Evolutionary conservation across 2,797 vertebrate genomes (phyloP), one percentile per base, ranked within the genome.

Genomic region (Hypotaenidia philippensis): DNA sequence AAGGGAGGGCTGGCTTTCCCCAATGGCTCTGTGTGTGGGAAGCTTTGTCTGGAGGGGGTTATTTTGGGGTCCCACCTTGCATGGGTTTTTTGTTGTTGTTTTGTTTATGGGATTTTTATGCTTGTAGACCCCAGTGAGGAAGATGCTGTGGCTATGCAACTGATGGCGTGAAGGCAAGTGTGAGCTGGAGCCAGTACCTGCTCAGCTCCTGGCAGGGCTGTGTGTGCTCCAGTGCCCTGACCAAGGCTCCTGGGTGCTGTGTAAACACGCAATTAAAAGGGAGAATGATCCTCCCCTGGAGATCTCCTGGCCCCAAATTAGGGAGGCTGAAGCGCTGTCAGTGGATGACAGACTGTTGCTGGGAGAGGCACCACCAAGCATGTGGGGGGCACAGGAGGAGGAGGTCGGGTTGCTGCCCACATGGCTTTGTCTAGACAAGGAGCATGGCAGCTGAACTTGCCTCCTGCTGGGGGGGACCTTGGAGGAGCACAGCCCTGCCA

Each of bases 371-470:
- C 71, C 44, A 69, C 27, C 12, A 38, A 53, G 21, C 1, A 1
- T 0, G 5, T 0, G 3, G 59, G 26, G 53, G 63, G 56, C 29
- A 6, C 7, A 3, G 16, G 29, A 17, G 13, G 57, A 56, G 65
- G 32, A 31, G 66, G 44, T 75, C 0, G 0, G 53, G 49, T 26
- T 0, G 4, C 25, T 53, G 32, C 19, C 2, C 0, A 3, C 0
- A 0, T 53, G 36, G 10, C 69, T 94, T 70, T 88, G 65, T 71
- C 83, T 74, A 68, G 89, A 31, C 23, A 6, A 8, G 63, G 36
- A 60, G 50, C 6, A 36, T 20, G 23, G 38, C 21, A 55, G 57
- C 45, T 68, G 36, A 36, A 36, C 22, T 56, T 36, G 11, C 29
- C 56, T 61, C 60, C 86, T 69, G 68, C 29, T 16, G 0, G 18